Evolutionary conservation across 2,797 vertebrate species (phyloP).

Genomic region (Emydoidea blandingii): DNA sequence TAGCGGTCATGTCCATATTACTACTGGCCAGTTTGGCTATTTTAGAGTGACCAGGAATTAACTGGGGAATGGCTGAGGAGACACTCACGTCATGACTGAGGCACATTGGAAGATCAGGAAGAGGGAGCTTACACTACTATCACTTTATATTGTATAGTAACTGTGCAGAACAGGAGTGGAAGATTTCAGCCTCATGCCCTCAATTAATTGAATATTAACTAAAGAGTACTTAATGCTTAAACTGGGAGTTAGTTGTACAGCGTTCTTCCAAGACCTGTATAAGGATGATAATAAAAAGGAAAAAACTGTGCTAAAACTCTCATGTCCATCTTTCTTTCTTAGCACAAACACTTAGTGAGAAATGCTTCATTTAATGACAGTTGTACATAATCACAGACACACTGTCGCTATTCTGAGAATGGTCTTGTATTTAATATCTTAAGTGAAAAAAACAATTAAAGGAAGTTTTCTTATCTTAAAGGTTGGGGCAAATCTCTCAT

Average conservation of each 20-base stretch:
- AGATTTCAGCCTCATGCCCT: neutral
- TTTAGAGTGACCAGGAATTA: neutral
- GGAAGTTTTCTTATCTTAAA: neutral
- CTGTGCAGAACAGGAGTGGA: neutral
- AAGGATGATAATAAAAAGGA: neutral
- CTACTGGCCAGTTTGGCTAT: neutral
- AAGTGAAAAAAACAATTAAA: neutral
- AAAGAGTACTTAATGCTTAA: neutral
- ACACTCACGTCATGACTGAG: neutral
- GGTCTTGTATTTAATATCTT: too few species aligned
- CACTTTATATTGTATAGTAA: neutral
- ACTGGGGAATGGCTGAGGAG: fast-evolving
- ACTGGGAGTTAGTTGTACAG: neutral
- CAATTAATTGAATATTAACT: neutral
- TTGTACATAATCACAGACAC: too few species aligned
- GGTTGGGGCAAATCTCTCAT: neutral
- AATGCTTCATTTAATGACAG: too few species aligned
- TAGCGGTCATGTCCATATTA: neutral
- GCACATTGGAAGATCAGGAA: neutral
- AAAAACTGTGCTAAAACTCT: neutral
- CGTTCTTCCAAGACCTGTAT: neutral
- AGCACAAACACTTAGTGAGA: neutral
- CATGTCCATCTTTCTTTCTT: neutral
- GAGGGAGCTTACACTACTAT: fast-evolving
- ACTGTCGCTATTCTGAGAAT: too few species aligned